Evolutionary conservation across 2,888 invertebrate species (phyloP).

Genomic region (Sericinus montela): DNA sequence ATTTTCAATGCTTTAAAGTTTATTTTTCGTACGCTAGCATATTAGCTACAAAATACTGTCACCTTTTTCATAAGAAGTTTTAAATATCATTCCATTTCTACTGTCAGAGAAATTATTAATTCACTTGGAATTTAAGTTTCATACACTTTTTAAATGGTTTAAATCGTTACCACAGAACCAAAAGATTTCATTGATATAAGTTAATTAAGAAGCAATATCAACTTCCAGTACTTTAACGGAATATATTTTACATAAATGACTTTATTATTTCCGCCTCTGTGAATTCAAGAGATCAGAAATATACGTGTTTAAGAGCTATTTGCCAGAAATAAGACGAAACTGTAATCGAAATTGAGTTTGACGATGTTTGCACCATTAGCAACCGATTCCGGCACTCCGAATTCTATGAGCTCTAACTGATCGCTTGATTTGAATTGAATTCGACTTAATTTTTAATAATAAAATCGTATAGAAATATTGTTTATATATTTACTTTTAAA

Average conservation of each 20-base stretch:
- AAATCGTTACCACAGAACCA: too few species aligned
- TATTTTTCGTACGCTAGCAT: too few species aligned
- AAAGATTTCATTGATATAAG: too few species aligned
- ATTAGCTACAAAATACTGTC: too few species aligned
- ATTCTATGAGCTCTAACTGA: not conserved
- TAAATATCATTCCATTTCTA: too few species aligned
- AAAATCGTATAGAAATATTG: too few species aligned
- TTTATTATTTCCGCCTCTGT: not conserved
- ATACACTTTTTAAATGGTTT: too few species aligned
- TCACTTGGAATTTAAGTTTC: too few species aligned
- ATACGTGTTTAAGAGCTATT: not conserved
- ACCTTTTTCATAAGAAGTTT: too few species aligned
- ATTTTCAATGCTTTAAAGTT: too few species aligned
- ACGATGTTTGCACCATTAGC: not conserved
- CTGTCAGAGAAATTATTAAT: too few species aligned
- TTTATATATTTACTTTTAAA: too few species aligned
- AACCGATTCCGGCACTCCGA: not conserved
- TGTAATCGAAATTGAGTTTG: not conserved
- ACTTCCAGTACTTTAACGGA: not conserved
- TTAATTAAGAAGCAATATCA: not conserved
- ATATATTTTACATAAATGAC: not conserved
- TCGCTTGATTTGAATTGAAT: not conserved
- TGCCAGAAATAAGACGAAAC: not conserved
- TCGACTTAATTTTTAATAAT: not conserved
- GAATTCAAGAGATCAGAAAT: not conserved